Percentiles rank a stretch among this genome's conserved stretches.
These are phyloP conservation scores for Acrossocheilus fasciatus DNA, from an alignment of 2,797 vertebrate species.

Conservation along the genomic window DNA sequence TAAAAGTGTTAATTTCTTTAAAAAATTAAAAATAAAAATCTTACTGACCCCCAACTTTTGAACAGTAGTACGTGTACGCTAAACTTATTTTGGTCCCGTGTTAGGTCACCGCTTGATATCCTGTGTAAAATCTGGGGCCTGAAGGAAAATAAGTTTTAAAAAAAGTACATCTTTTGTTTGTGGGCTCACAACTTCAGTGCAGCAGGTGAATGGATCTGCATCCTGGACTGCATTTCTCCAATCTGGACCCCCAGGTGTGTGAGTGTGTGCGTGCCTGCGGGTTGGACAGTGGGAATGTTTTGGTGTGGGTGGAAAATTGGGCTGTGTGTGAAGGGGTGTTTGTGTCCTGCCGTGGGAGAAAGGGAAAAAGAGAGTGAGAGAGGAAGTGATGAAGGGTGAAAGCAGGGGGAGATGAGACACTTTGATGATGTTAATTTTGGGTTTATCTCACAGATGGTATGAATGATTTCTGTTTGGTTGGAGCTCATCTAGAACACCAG, in stretches of 20 bases:
- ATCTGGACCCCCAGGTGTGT: conserved; percentile 44
- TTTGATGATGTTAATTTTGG: conserved; percentile 53
- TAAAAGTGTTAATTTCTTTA: background rate
- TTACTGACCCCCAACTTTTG: background rate
- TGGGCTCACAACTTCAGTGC: conserved; percentile 3
- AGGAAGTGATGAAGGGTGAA: conserved; percentile 48
- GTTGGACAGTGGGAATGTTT: conserved; percentile 21
- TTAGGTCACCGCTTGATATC: background rate
- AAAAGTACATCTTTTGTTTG: background rate
- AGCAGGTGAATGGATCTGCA: conserved; percentile 34
- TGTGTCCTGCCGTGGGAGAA: conserved; percentile 41
- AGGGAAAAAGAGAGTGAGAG: conserved; percentile 8
- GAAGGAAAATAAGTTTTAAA: background rate
- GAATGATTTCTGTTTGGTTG: conserved; percentile 52
- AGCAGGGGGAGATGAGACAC: conserved; percentile 46
- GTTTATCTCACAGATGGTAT: conserved; percentile 54
- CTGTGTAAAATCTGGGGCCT: background rate
- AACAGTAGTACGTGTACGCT: background rate
- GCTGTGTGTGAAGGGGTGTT: conserved; percentile 1
- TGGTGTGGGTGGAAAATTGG: conserved; percentile 19
- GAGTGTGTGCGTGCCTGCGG: background rate
- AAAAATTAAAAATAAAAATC: background rate
- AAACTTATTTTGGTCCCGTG: no score
- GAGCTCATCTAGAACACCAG: conserved; percentile 40
- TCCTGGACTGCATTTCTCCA: conserved; percentile 30